These are phyloP conservation scores for Triplophysa bombifrons DNA, from an alignment of 2,797 vertebrate genomes.

Conservation along the genomic window DNA sequence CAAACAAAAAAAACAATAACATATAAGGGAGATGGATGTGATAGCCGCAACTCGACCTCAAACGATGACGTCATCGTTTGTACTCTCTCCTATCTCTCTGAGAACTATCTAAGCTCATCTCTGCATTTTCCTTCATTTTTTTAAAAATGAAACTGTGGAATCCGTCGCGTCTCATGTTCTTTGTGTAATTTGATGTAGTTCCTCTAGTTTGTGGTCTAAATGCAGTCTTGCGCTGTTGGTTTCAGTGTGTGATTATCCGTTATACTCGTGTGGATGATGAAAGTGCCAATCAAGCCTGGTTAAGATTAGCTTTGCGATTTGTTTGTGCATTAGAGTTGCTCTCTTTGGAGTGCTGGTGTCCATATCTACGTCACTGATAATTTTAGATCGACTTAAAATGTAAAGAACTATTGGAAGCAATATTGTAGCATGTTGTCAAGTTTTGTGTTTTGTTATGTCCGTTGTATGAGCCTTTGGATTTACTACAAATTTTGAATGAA, in stretches of 20 bases:
- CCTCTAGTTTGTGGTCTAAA: constrained; percentile 88
- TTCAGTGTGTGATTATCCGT: constrained; percentile 84
- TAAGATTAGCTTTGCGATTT: constrained; percentile 86
- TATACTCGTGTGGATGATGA: constrained; percentile 86
- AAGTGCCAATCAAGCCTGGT: constrained; percentile 85
- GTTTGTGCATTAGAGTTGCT: constrained; percentile 85
- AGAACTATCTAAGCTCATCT: constrained; percentile 52
- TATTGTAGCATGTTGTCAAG: constrained; percentile 88
- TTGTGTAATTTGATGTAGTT: constrained; percentile 85
- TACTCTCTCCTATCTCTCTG: constrained; percentile 49
- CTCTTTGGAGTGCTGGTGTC: constrained; percentile 80
- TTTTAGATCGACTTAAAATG: constrained; percentile 72
- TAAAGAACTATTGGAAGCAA: constrained; percentile 88
- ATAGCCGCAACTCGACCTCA: constrained; percentile 81
- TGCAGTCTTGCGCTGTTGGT: constrained; percentile 85
- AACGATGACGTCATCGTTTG: constrained; percentile 72
- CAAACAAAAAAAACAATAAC: constrained; percentile 53
- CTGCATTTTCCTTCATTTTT: constrained; percentile 71
- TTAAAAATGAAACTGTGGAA: constrained; percentile 83
- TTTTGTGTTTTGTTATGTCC: constrained; percentile 85
- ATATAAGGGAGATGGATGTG: constrained; percentile 65
- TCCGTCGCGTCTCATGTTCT: constrained; percentile 86
- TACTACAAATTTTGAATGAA: constrained; percentile 86
- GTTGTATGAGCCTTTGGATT: constrained; percentile 86
- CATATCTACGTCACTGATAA: constrained; percentile 84